Percentiles rank a stretch among this genome's conserved stretches.
These are phyloP conservation scores for Diabrotica balteata DNA, from an alignment of 2,888 invertebrate species.

Conservation along the genomic window DNA sequence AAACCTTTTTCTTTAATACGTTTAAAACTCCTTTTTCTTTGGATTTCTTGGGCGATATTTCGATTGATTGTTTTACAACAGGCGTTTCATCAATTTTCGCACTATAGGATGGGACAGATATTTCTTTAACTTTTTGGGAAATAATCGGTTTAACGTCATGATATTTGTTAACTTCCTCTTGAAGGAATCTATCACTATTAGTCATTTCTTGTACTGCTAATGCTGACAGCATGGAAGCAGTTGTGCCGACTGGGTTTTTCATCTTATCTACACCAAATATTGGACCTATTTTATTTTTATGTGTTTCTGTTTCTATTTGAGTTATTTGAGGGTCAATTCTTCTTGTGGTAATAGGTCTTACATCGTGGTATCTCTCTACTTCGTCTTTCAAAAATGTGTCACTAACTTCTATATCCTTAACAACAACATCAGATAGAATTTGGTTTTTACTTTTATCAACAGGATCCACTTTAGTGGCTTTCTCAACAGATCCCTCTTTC, in stretches of 20 bases:
- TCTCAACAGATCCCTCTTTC: conserved; percentile 36
- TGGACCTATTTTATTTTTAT: background rate
- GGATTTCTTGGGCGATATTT: background rate
- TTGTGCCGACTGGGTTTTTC: conserved; percentile 31
- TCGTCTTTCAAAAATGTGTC: background rate
- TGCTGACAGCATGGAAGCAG: no score
- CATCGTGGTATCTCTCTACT: conserved; percentile 33
- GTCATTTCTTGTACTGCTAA: background rate
- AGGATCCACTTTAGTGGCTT: background rate
- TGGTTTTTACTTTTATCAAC: background rate
- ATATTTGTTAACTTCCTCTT: conserved; percentile 37
- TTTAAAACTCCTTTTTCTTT: background rate
- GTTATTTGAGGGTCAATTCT: background rate
- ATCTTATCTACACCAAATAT: conserved; percentile 39
- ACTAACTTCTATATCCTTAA: background rate
- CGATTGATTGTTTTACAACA: background rate
- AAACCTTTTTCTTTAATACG: no score
- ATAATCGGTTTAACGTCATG: conserved; percentile 38
- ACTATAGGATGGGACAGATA: background rate
- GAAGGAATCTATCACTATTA: conserved; percentile 28
- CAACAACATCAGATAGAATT: no score
- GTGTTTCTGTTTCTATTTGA: background rate
- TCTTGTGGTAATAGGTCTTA: conserved; percentile 27
- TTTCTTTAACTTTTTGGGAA: background rate
- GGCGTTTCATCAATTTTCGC: background rate